Evolutionary conservation across 2,888 invertebrate species (phyloP).

Genomic region (Elmis aenea): DNA sequence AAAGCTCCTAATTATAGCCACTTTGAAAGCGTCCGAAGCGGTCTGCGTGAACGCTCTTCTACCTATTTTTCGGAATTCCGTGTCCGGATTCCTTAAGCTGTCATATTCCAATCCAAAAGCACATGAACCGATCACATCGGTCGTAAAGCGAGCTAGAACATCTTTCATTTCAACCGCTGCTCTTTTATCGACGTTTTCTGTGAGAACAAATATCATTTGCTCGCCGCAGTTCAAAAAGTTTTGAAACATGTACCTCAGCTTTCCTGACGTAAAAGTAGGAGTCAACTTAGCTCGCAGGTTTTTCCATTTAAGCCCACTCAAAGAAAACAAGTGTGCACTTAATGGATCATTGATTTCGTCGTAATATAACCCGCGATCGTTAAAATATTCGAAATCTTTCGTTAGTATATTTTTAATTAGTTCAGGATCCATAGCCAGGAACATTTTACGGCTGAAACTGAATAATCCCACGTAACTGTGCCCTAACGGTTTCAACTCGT

Average conservation of each 20-base stretch:
- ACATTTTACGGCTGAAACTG: constrained; percentile 56
- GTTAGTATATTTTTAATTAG: constrained; percentile 37
- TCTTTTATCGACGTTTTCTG: constrained; percentile 6
- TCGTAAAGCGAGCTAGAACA: constrained; percentile 52
- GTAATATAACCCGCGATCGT: constrained; percentile 53
- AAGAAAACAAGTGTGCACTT: constrained; percentile 53
- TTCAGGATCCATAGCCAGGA: constrained; percentile 55
- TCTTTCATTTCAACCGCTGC: constrained; percentile 38
- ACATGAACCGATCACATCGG: constrained; percentile 55
- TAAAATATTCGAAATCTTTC: constrained; percentile 40
- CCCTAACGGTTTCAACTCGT: constrained; percentile 45
- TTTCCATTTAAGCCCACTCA: constrained; percentile 55
- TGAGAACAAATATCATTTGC: constrained; percentile 40
- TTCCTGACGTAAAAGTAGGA: constrained; percentile 60
- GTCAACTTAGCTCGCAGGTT: constrained; percentile 55
- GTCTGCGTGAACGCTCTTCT: constrained; percentile 24
- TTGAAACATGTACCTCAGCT: constrained; percentile 57
- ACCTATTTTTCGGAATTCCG: constrained; percentile 44
- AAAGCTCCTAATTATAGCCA: constrained; percentile 24
- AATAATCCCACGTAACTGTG: constrained; percentile 55
- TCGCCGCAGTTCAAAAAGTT: constrained; percentile 52
- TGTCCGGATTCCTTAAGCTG: constrained; percentile 49
- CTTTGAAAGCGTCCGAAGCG: constrained; percentile 19
- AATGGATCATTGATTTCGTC: constrained; percentile 55
- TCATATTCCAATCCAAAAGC: constrained; percentile 56